phyloP scores from a whole-genome alignment of 2,888 invertebrate genomes.

The Tromatobia lineatoria region DNA sequence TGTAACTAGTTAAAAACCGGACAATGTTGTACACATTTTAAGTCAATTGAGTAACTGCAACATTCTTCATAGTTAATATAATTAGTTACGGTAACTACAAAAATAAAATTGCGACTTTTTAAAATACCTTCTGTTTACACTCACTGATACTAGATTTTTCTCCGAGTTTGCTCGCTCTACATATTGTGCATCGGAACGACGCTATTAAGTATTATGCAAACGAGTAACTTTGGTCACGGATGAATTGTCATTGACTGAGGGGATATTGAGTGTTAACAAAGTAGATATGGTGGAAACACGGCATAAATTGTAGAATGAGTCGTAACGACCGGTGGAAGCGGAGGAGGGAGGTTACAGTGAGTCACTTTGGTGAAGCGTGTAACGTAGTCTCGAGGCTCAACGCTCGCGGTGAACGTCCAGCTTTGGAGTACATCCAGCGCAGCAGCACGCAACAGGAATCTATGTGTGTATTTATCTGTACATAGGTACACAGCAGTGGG shows the following conservation, averaged over 20 bases:
- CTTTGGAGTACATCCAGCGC: slow-evolving; percentile 41
- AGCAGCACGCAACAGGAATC: slow-evolving; percentile 28
- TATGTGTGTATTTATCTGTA: slow-evolving; percentile 12
- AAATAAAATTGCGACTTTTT: too few relatives aligned
- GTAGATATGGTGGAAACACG: slow-evolving; percentile 12
- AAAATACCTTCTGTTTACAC: too few relatives aligned
- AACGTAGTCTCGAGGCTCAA: slow-evolving; percentile 27
- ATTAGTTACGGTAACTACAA: too few relatives aligned
- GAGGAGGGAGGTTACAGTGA: slow-evolving; percentile 35
- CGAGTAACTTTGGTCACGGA: slow-evolving; percentile 29
- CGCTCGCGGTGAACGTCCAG: slow-evolving; percentile 53
- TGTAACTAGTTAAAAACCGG: too few relatives aligned
- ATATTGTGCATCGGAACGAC: slow-evolving; percentile 6
- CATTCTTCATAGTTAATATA: too few relatives aligned
- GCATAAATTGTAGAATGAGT: slow-evolving; percentile 47
- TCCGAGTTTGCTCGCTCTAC: neutral
- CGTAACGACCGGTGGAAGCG: neutral
- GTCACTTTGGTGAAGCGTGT: slow-evolving; percentile 47
- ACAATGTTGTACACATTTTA: too few relatives aligned
- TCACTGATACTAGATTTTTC: too few relatives aligned
- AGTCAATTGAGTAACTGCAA: too few relatives aligned
- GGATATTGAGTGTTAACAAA: slow-evolving; percentile 39
- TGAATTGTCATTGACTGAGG: slow-evolving; percentile 20
- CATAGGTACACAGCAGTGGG: slow-evolving; percentile 10
- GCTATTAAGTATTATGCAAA: slow-evolving; percentile 21